Evolutionary conservation across 2,888 invertebrate genomes (phyloP).

Genomic region (Drepanosiphum platanoidis): DNA sequence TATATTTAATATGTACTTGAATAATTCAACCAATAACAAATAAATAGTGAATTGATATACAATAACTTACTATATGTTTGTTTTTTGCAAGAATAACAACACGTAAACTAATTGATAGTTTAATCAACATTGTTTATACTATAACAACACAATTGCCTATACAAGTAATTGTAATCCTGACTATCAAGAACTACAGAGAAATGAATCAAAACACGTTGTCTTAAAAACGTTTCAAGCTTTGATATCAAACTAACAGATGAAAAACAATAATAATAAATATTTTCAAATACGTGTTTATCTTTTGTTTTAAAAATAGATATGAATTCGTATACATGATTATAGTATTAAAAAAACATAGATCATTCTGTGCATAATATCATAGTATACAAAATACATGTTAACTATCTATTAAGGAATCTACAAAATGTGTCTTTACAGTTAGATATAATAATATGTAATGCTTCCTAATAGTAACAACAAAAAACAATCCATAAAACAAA

Average conservation of each 20-base stretch:
- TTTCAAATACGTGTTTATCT: constrained; percentile 46
- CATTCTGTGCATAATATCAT: not conserved
- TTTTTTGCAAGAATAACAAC: not conserved
- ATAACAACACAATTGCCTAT: not conserved
- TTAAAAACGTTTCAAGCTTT: constrained; percentile 9
- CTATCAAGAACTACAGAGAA: not conserved
- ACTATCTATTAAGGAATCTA: constrained; percentile 40
- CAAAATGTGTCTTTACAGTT: constrained; percentile 29
- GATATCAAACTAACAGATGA: not conserved
- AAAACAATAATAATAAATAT: constrained; percentile 24
- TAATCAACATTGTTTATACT: not conserved
- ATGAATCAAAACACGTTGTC: not conserved
- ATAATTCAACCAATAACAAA: too few species aligned
- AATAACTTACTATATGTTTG: not conserved
- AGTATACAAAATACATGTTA: constrained; percentile 1
- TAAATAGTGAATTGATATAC: not conserved
- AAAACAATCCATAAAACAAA: constrained; percentile 10
- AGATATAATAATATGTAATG: not conserved
- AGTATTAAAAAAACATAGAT: constrained; percentile 5
- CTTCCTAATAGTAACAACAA: not conserved
- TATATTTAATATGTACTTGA: not conserved
- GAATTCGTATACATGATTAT: not conserved
- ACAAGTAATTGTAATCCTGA: not conserved
- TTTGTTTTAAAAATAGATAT: constrained; percentile 29
- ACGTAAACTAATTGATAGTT: not conserved